Percentiles rank a stretch among this genome's conserved stretches.
phyloP scores from a whole-genome alignment of 2,797 vertebrate species.

The Rhadinocentrus ornatus region DNA sequence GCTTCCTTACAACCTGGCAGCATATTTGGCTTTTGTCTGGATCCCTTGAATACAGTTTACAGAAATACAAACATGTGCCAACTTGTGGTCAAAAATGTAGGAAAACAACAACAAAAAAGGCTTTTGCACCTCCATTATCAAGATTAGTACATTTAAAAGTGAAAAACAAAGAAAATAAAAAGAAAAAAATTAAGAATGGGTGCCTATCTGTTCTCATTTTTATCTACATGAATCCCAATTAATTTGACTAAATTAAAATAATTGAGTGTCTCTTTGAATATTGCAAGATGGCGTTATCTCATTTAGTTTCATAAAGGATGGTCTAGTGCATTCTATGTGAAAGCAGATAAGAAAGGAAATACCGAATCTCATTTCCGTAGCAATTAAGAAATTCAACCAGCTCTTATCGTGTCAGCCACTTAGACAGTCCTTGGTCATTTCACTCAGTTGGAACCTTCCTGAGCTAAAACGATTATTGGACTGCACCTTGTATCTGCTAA shows the following conservation, averaged over 20 bases:
- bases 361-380: not conserved
- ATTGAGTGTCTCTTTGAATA: not conserved
- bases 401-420: not conserved
- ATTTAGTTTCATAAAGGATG: not conserved
- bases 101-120: not conserved
- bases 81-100: not conserved
- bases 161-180: not conserved
- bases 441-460: not conserved
- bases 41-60: not conserved
- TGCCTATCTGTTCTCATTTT: not conserved
- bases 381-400: slow-evolving; percentile 11
- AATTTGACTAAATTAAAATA: slow-evolving; percentile 1
- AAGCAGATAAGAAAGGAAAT: slow-evolving; percentile 5
- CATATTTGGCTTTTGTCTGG: not conserved
- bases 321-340: not conserved
- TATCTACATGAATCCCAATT: slow-evolving; percentile 2
- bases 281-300: slow-evolving; percentile 3
- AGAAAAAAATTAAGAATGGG: not conserved
- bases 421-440: not conserved
- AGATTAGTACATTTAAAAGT: not conserved
- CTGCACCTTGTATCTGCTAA: not conserved
- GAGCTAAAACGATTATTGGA: not conserved
- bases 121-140: not conserved
- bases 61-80: not conserved
- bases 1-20: not conserved